Evolutionary conservation across 2,888 invertebrate genomes (phyloP).

Genomic region (Melieria omissa): DNA sequence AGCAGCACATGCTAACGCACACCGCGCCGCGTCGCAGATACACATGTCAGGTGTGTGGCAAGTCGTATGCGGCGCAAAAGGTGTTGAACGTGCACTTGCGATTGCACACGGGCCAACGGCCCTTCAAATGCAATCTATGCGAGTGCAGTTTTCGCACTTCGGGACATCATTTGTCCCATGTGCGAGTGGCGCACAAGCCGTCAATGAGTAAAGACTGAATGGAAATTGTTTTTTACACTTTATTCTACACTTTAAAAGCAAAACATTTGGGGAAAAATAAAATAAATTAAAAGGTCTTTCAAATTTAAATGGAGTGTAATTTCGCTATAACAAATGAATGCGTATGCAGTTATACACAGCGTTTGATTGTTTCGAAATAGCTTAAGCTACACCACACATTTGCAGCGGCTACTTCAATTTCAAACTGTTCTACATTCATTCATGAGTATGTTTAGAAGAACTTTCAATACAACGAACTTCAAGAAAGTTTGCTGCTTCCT

Average conservation of each 20-base stretch:
- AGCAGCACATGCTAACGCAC: conserved; percentile 48
- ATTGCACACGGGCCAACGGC: conserved; percentile 57
- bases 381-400: no score
- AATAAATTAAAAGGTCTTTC: no score
- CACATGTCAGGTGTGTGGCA: conserved; percentile 53
- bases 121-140: conserved; percentile 55
- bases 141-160: conserved; percentile 55
- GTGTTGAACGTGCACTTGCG: conserved; percentile 55
- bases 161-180: conserved; percentile 55
- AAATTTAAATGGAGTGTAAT: no score
- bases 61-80: conserved; percentile 51
- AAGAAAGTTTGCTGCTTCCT: no score
- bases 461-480: no score
- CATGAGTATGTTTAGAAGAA: no score
- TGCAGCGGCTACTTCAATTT: no score
- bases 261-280: no score
- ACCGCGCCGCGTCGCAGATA: conserved; percentile 40
- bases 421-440: no score
- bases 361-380: no score
- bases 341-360: no score
- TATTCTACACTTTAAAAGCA: not conserved
- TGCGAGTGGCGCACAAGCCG: conserved; percentile 31
- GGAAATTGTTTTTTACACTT: not conserved
- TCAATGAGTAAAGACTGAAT: conserved; percentile 16
- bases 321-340: no score